A percentile compares a stretch with the other conserved stretches of the same genome.
Evolutionary conservation across 2,113 vertebrate species (phyloP).

Genomic region (Fulmarus glacialis): DNA sequence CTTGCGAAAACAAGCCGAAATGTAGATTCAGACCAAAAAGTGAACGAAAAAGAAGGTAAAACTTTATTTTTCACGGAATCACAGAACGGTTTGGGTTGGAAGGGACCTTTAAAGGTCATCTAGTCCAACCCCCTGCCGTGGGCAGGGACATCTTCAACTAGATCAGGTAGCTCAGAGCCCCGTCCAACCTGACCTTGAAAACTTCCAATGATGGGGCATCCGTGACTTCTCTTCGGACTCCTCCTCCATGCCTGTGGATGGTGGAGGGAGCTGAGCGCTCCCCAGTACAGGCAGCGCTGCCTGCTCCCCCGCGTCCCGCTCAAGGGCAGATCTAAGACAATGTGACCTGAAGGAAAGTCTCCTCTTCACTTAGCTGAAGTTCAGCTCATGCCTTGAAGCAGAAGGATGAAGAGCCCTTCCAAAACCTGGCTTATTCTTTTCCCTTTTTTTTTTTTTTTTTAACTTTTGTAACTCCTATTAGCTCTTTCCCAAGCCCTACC

Average conservation of each 20-base stretch:
- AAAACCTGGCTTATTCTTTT: not conserved
- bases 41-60: not conserved
- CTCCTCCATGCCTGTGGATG: rapidly evolving
- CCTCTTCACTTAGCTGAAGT: not conserved
- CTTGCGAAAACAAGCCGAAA: not conserved
- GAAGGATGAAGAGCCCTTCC: not conserved
- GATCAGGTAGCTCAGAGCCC: not conserved
- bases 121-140: not conserved
- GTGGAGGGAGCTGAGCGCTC: not conserved
- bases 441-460: not conserved
- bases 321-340: not conserved
- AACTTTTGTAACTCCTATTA: not conserved
- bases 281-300: not conserved
- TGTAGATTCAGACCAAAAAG: not conserved
- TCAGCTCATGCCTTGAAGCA: not conserved
- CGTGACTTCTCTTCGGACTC: not conserved
- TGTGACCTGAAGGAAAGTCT: not conserved
- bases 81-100: not conserved
- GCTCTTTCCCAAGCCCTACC: not conserved
- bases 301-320: not conserved
- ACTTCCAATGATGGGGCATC: not conserved
- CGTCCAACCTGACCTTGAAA: not conserved
- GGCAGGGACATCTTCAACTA: not conserved
- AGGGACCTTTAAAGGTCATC: not conserved
- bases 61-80: not conserved